phyloP scores from a whole-genome alignment of 2,888 invertebrate species.

The Clepsis dumicolana region DNA sequence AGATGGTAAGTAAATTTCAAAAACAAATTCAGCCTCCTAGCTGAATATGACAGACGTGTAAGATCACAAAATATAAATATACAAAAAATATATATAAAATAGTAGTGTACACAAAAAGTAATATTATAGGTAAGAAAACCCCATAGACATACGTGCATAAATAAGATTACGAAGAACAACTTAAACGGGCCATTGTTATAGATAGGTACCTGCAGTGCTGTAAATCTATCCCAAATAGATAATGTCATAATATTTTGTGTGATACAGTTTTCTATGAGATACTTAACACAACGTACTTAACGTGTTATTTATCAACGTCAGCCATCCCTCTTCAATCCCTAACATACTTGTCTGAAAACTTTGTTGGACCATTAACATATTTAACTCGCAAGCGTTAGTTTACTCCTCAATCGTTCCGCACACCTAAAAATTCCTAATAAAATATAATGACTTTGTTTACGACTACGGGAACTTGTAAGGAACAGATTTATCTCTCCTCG shows the following conservation, averaged over 20 bases:
- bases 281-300: neutral
- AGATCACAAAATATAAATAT: too few relatives aligned
- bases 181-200: too few relatives aligned
- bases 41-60: too few relatives aligned
- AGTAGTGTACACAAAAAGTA: too few relatives aligned
- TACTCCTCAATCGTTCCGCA: constrained; percentile 6
- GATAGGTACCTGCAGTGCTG: neutral
- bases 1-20: too few relatives aligned
- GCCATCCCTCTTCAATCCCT: constrained; percentile 12
- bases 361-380: constrained; percentile 33
- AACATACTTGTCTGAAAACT: constrained; percentile 30
- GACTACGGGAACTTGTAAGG: neutral
- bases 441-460: constrained; percentile 1
- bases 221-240: neutral
- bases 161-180: too few relatives aligned
- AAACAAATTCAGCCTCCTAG: too few relatives aligned
- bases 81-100: too few relatives aligned
- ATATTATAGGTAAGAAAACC: too few relatives aligned
- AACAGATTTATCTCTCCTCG: neutral
- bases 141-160: too few relatives aligned
- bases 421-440: neutral
- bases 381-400: constrained; percentile 21
- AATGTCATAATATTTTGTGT: neutral
- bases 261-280: neutral
- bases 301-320: constrained; percentile 30